These are phyloP conservation scores for Penelope pileata DNA, from an alignment of 2,113 vertebrate species.

Conservation along the genomic window DNA sequence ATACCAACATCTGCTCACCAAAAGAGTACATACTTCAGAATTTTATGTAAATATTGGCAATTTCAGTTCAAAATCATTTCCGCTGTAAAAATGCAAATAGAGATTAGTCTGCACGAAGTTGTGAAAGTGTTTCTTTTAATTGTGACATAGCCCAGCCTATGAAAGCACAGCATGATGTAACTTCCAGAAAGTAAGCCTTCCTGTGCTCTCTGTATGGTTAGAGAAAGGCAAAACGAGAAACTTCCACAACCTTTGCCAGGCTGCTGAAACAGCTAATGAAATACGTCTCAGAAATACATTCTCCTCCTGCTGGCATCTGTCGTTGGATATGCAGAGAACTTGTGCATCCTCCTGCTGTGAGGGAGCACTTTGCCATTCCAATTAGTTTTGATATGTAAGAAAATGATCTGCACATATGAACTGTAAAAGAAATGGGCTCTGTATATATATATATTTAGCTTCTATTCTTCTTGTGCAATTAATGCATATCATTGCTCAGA, in stretches of 20 bases:
- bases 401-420: neutral
- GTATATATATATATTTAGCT: neutral
- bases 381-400: neutral
- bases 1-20: neutral
- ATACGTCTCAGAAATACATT: neutral
- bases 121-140: neutral
- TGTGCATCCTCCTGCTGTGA: neutral
- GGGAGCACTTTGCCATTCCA: constrained; percentile 28
- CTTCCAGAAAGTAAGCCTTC: neutral
- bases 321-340: neutral
- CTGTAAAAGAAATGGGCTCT: neutral
- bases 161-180: neutral
- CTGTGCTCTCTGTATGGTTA: neutral
- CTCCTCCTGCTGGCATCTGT: neutral
- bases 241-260: neutral
- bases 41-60: neutral
- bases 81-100: neutral
- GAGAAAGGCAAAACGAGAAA: neutral
- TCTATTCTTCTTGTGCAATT: constrained; percentile 24
- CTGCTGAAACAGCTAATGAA: constrained; percentile 12
- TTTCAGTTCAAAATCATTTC: neutral
- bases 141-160: neutral
- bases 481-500: neutral
- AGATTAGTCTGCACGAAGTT: neutral
- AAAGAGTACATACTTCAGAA: neutral